Base-by-base conservation (phyloP, 2,888 invertebrate genomes). In the Phragmatobia fuliginosa region DNA sequence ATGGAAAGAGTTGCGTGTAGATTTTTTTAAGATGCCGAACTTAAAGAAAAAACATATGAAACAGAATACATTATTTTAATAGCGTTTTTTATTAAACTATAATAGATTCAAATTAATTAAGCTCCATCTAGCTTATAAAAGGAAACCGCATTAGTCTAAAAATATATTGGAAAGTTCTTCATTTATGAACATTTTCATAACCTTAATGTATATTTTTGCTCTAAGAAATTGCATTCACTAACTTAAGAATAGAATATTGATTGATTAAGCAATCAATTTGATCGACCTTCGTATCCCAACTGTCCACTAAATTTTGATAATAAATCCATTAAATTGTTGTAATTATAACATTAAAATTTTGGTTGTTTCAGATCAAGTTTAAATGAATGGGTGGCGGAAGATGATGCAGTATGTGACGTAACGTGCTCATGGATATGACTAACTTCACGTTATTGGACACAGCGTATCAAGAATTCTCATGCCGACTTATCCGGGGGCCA, bases 381-480 rank as follows among this genome's bases (percentile, higher is more conserved):
- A 59, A 68, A 79, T 70, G 79, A 80, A 75, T 73, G 77, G 25
- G 49, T 61, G 67, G 63, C 62, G 66, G 67, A 58, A 63, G 74
- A 80, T 87, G 85, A 77, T 79, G 76, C 84, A 85, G 78, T 88
- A 87, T 82, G 89, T 91, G 85, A 91, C 91, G 83, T 91, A 89
- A 83, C 80, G 75, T 78, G 84, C 82, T 85, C 85, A 83, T 83
- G 88, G 90, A 87, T 84, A 92, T 91, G 91, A 88, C 88, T 90
- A 92, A 93, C 87, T 88, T 83, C 77, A 92, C 91, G 69, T 88
- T 83, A 76, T 79, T 88, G 72, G 89, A 92, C 74, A 78, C 86
- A 75, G 83, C 86, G 71, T 83, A 89, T 63, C 91, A 91, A 82
- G 93, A 94, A 79, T 87, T 93, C 59, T 87, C 84, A 82, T 94